phyloP scores from a whole-genome alignment of 1,140 invertebrate genomes.

The Dolichoris vasculosae region DNA sequence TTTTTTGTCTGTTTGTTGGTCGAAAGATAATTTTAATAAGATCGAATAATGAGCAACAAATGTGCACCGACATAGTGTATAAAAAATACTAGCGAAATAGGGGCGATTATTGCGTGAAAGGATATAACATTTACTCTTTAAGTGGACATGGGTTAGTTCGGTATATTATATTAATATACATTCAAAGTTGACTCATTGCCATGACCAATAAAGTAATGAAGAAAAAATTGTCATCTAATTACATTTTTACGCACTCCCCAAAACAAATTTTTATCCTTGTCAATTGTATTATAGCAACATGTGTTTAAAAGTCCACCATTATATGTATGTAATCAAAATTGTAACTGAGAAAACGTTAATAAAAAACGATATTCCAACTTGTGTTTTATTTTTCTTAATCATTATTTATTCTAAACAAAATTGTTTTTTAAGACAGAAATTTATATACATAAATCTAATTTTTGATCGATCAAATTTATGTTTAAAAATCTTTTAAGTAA shows the following conservation, averaged over 20 bases:
- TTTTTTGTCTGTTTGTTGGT: slow-evolving; percentile 59
- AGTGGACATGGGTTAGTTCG: slow-evolving; percentile 68
- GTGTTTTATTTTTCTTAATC: slow-evolving; percentile 5
- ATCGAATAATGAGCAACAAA: slow-evolving; percentile 63
- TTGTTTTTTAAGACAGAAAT: too few species aligned
- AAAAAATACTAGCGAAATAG: slow-evolving; percentile 71
- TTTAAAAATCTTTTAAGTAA: too few species aligned
- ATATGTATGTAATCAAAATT: slow-evolving; percentile 76
- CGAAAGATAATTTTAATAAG: slow-evolving; percentile 57
- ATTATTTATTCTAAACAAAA: neutral
- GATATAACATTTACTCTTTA: slow-evolving; percentile 66
- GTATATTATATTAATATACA: slow-evolving; percentile 76
- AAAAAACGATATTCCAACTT: slow-evolving; percentile 61
- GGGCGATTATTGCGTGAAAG: slow-evolving; percentile 68
- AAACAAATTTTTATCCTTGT: slow-evolving; percentile 73
- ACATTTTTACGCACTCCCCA: slow-evolving; percentile 73
- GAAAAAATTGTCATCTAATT: slow-evolving; percentile 72
- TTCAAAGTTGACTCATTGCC: slow-evolving; percentile 68
- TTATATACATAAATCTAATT: too few species aligned
- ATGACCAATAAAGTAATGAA: slow-evolving; percentile 70
- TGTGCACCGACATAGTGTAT: slow-evolving; percentile 69
- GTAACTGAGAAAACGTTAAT: slow-evolving; percentile 75
- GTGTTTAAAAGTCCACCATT: slow-evolving; percentile 73
- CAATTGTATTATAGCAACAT: slow-evolving; percentile 74
- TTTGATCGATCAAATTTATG: too few species aligned